Percentiles rank a stretch among this genome's conserved stretches.
Evolutionary conservation across 2,113 vertebrate genomes (phyloP).

Genomic region (Gnathochromis pfefferi): DNA sequence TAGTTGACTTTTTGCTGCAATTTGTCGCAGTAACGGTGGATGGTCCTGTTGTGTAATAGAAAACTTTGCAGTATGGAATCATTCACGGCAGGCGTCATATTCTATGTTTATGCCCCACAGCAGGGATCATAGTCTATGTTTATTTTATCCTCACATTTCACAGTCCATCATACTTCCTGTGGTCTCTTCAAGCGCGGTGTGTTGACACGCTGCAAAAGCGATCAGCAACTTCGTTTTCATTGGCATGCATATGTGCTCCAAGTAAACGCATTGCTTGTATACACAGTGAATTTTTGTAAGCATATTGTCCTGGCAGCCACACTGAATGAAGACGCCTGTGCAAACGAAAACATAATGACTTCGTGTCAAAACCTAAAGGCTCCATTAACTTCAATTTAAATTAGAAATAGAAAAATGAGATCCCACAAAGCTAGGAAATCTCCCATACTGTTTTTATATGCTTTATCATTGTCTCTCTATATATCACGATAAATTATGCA

Average conservation of each 20-base stretch:
- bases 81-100: not conserved
- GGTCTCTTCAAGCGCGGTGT: not conserved
- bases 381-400: not conserved
- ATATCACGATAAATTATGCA: constrained; percentile 39
- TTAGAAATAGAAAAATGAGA: constrained; percentile 2
- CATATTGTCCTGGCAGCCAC: not conserved
- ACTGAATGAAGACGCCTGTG: not conserved
- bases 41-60: not conserved
- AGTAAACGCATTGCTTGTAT: not conserved
- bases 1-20: not conserved
- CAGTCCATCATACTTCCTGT: not conserved
- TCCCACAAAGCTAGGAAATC: constrained; percentile 4
- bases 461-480: constrained; percentile 8
- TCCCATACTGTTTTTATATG: not conserved
- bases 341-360: not conserved
- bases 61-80: not conserved
- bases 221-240: not conserved
- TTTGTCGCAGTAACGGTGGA: not conserved
- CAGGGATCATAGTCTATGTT: not conserved
- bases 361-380: not conserved
- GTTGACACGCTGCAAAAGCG: not conserved
- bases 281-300: not conserved
- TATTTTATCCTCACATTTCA: not conserved
- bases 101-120: not conserved
- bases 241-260: not conserved